phyloP scores from a whole-genome alignment of 2,888 invertebrate genomes.

The Lasius platythorax region DNA sequence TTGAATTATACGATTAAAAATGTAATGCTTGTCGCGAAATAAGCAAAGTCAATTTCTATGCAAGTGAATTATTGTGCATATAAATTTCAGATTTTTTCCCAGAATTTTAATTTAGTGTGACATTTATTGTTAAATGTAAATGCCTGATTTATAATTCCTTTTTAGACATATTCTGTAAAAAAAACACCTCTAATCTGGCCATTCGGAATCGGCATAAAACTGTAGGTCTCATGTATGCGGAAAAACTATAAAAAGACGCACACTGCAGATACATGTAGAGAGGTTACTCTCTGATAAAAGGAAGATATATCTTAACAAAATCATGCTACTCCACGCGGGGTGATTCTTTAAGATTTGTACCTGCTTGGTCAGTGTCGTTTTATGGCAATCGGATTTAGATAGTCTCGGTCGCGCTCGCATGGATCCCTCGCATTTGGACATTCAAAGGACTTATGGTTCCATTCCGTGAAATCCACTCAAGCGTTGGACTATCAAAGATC shows the following conservation, averaged over 20 bases:
- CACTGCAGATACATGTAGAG: too few relatives aligned
- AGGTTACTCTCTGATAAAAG: too few relatives aligned
- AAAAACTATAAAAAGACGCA: too few relatives aligned
- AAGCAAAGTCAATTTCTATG: not conserved
- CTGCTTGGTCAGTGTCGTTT: not conserved
- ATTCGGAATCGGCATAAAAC: too few relatives aligned
- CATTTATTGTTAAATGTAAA: too few relatives aligned
- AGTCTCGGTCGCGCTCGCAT: constrained; percentile 39
- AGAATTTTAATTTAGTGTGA: not conserved
- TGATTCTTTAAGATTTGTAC: constrained; percentile 18
- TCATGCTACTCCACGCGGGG: not conserved
- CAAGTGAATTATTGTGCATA: not conserved
- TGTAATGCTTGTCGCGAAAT: not conserved
- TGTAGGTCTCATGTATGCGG: too few relatives aligned
- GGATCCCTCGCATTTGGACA: constrained; percentile 66
- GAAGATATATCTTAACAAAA: not conserved
- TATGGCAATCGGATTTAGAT: constrained; percentile 32
- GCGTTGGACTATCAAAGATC: constrained; percentile 56
- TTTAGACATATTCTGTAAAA: not conserved
- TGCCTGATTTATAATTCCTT: too few relatives aligned
- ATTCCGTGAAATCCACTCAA: constrained; percentile 63
- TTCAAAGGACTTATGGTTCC: constrained; percentile 59
- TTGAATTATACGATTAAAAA: not conserved
- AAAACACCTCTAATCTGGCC: too few relatives aligned
- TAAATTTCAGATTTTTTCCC: not conserved